Percentiles rank a stretch among this genome's conserved stretches.
These are phyloP conservation scores for Scytalopus superciliaris DNA, from an alignment of 2,113 vertebrate genomes.

Conservation along the genomic window DNA sequence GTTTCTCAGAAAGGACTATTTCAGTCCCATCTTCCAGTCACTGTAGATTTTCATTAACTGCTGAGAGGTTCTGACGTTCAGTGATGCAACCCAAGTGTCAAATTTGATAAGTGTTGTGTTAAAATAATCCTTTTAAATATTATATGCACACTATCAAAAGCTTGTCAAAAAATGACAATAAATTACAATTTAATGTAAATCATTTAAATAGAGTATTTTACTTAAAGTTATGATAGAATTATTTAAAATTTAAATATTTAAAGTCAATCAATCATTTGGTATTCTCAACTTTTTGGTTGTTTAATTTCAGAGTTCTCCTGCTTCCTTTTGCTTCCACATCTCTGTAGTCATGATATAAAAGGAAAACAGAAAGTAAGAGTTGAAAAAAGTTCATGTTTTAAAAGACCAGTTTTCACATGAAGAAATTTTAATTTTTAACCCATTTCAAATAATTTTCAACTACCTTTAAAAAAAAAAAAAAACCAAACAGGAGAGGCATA, in stretches of 20 bases:
- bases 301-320: background rate
- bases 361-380: background rate
- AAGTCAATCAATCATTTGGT: background rate
- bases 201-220: background rate
- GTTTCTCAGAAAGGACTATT: background rate
- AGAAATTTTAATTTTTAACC: background rate
- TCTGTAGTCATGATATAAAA: background rate
- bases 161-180: background rate
- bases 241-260: background rate
- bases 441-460: background rate
- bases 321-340: background rate
- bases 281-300: background rate
- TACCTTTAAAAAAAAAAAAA: background rate
- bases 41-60: background rate
- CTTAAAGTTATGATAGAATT: background rate
- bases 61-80: background rate
- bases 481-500: background rate
- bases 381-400: background rate
- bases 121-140: background rate
- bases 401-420: background rate
- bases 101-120: background rate
- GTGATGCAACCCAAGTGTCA: background rate
- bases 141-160: background rate
- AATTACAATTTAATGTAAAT: background rate
- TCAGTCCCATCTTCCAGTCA: background rate